A percentile compares a stretch with the other conserved stretches of the same genome.
These are phyloP conservation scores for Motacilla tschutschensis DNA, from an alignment of 2,113 vertebrate species.

Conservation along the genomic window DNA sequence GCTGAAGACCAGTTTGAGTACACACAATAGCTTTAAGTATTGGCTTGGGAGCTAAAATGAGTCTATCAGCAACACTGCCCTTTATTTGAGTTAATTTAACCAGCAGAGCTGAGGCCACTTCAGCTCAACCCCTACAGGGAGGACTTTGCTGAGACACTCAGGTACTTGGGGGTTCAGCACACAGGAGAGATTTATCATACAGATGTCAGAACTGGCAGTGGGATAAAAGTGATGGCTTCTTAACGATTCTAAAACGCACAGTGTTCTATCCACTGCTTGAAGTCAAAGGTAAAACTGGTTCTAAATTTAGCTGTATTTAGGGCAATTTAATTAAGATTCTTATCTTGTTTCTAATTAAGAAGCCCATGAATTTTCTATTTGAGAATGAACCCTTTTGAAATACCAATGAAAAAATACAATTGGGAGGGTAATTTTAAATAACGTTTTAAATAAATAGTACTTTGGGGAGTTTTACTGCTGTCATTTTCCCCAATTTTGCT, in stretches of 20 bases:
- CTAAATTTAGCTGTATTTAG: neutral
- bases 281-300: neutral
- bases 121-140: neutral
- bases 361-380: neutral
- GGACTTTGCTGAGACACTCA: neutral
- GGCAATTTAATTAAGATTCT: neutral
- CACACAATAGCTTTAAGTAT: neutral
- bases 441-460: neutral
- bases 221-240: neutral
- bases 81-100: neutral
- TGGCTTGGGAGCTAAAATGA: neutral
- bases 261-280: neutral
- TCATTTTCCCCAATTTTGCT: neutral
- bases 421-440: neutral
- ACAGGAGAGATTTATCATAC: neutral
- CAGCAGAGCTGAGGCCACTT: neutral
- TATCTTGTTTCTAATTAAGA: constrained; percentile 5
- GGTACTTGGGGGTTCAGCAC: neutral
- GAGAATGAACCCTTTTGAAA: neutral
- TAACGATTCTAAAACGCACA: neutral
- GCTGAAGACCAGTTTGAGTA: neutral
- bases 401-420: neutral
- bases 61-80: neutral
- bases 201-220: neutral
- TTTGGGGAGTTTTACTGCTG: neutral